Evolutionary conservation across 2,113 vertebrate genomes (phyloP).

Genomic region (Actenoides lindsayi): DNA sequence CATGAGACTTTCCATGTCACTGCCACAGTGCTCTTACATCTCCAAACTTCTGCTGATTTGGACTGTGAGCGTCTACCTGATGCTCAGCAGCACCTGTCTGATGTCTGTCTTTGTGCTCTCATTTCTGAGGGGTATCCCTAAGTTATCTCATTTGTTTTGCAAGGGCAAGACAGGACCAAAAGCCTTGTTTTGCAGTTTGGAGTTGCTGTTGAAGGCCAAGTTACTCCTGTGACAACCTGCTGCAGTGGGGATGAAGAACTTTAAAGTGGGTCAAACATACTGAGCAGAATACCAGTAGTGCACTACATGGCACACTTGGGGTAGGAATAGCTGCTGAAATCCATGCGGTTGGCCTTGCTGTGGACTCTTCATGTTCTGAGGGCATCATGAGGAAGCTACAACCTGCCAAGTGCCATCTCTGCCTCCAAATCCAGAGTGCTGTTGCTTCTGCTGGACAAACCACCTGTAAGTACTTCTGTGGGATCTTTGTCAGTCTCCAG

Average conservation of each 20-base stretch:
- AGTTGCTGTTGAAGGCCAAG: background rate
- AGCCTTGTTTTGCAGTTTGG: background rate
- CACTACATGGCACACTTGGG: background rate
- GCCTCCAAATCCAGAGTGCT: background rate
- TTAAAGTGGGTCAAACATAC: background rate
- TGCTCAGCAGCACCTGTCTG: background rate
- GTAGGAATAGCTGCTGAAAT: background rate
- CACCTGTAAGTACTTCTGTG: background rate
- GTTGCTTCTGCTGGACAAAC: background rate
- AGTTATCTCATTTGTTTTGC: background rate
- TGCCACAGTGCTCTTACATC: background rate
- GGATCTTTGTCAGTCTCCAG: background rate
- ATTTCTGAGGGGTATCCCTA: background rate
- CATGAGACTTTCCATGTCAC: background rate
- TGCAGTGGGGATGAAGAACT: background rate
- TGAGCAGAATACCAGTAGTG: background rate
- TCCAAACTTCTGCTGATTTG: background rate
- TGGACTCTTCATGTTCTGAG: background rate
- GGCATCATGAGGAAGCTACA: background rate
- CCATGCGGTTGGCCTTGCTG: background rate
- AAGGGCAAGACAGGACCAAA: background rate
- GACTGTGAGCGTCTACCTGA: background rate
- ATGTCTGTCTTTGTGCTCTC: background rate
- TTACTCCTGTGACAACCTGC: background rate
- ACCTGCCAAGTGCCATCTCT: background rate